Conservation (phyloP, 2,888 invertebrate genomes). For the Sinodicranocentrus sp. region DNA sequence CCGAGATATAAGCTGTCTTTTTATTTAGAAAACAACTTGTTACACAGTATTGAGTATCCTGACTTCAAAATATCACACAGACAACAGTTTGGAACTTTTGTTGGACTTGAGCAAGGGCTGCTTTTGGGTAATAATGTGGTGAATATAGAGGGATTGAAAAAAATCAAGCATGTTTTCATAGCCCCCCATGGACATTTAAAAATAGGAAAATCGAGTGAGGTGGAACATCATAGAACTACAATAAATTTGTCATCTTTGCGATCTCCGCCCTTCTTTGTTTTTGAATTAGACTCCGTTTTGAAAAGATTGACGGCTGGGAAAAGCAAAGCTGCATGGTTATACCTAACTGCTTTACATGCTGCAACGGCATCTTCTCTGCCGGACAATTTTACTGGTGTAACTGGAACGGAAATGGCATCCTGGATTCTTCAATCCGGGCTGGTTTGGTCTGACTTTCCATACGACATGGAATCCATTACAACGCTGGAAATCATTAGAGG, state of each 20-base stretch:
- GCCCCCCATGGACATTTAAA: constrained; percentile 38
- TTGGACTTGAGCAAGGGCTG: constrained; percentile 26
- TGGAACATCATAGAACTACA: background rate
- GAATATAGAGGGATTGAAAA: background rate
- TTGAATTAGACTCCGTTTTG: constrained; percentile 49
- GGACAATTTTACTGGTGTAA: constrained; percentile 63
- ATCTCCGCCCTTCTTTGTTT: constrained; percentile 21
- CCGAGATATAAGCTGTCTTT: background rate
- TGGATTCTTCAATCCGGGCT: constrained; percentile 62
- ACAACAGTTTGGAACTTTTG: constrained; percentile 19
- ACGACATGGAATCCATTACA: constrained; percentile 41
- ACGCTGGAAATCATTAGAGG: constrained; percentile 19
- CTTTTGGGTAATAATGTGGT: background rate
- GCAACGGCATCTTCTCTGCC: constrained; percentile 48
- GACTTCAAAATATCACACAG: background rate
- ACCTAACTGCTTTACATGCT: constrained; percentile 67
- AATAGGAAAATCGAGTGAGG: background rate
- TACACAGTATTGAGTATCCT: background rate
- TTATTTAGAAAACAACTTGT: background rate
- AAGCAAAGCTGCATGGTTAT: constrained; percentile 57
- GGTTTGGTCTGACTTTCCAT: constrained; percentile 66
- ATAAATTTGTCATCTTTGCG: background rate
- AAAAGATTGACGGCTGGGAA: constrained; percentile 36
- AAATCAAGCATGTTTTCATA: background rate
- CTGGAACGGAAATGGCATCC: constrained; percentile 66